Conservation (phyloP, 2,797 vertebrate genomes). For the Poeciliopsis turneri region DNA sequence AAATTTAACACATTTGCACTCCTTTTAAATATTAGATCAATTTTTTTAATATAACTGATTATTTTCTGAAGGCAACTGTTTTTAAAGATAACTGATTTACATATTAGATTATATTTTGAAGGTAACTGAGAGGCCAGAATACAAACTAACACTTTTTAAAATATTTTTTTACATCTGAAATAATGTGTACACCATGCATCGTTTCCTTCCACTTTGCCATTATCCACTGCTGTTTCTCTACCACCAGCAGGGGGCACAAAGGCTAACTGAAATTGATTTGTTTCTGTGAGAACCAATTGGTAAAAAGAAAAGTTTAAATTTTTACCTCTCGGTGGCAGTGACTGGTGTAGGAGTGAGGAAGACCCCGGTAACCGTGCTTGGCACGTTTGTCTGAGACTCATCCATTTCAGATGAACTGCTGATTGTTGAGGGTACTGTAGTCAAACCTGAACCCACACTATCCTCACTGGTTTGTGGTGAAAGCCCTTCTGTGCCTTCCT, state of each 20-base stretch:
- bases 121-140: not conserved
- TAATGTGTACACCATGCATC: not conserved
- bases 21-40: too few species aligned
- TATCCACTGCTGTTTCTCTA: not conserved
- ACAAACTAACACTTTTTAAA: not conserved
- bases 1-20: too few species aligned
- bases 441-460: slow-evolving; percentile 42
- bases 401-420: slow-evolving; percentile 58
- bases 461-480: slow-evolving; percentile 54
- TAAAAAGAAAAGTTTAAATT: not conserved
- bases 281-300: not conserved
- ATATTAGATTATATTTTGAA: too few species aligned
- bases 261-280: not conserved
- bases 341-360: slow-evolving; percentile 50
- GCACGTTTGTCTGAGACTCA: slow-evolving; percentile 38
- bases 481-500: slow-evolving; percentile 53
- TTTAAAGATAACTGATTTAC: too few species aligned
- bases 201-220: not conserved
- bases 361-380: slow-evolving; percentile 33
- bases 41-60: too few species aligned
- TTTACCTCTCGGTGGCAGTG: slow-evolving; percentile 62
- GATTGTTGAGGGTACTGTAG: slow-evolving; percentile 55
- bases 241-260: not conserved
- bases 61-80: too few species aligned
- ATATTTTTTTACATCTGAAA: not conserved